Base-by-base conservation (phyloP, 2,113 vertebrate species). In the Elachura formosa region DNA sequence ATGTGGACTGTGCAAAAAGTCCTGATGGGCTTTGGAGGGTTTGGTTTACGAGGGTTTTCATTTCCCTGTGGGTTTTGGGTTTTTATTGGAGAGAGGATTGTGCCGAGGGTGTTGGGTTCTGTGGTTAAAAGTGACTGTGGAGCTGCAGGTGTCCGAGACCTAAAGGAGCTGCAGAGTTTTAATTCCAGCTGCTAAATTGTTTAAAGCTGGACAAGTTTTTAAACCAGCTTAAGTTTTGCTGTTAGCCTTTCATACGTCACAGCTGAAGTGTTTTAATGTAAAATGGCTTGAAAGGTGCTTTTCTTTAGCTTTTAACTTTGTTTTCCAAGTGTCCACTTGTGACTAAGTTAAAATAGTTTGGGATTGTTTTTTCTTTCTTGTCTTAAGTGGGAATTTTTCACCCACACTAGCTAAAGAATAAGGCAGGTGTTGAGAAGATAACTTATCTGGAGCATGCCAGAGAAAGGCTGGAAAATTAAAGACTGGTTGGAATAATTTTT, bases 351-450 rank as follows among this genome's bases (percentile, higher is more conserved):
- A 55, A 79, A 49, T 66, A 51, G 33, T 71, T 26, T 58, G 17
- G 10, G 1, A 2, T 14, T 48, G 18, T 21, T 29, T 23, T 23
- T 15, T 1, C 0, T 14, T 52, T 9, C 12, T 19, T 28, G 12
- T 31, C 40, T 91, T n/a, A 25, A 75, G 14, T 0, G 1, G 36
- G 13, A 68, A 28, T 45, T 68, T 67, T 66, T 43, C 54, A 41
- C 71, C 18, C 1, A 4, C 24, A 48, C 23, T 49, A 66, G 78
- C 82, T 54, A 69, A 46, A 91, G 45, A 66, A 28, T 49, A n/a
- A 85, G 59, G 7, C 89, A 93, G 54, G 63, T 96, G 84, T 63
- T 61, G 71, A 69, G 74, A 29, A 69, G 93, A 95, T 96, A 91
- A 69, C 2, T 88, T 96, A 90, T 93, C 92, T 88, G 36, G 43